Evolutionary conservation across 2,797 vertebrate species (phyloP).

Genomic region (Macropodus opercularis): DNA sequence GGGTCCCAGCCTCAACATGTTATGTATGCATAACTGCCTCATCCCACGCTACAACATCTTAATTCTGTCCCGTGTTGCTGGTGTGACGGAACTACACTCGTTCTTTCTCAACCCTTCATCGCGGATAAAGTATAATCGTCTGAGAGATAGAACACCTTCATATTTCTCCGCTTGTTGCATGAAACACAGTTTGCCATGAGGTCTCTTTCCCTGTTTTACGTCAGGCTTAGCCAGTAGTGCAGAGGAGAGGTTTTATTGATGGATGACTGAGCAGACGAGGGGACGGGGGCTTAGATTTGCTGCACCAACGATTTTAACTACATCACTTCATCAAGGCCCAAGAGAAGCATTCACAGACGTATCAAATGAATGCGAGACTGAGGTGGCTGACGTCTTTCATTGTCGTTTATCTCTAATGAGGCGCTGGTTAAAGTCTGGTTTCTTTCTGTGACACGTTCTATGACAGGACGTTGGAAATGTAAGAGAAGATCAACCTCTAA

Average conservation of each 20-base stretch:
- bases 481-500: background rate
- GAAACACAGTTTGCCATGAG: background rate
- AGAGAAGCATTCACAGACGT: constrained; percentile 29
- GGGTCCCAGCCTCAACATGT: constrained; percentile 88
- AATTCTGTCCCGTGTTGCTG: constrained; percentile 79
- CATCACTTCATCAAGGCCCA: constrained; percentile 47
- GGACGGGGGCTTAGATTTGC: constrained; percentile 41
- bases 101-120: constrained; percentile 65
- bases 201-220: constrained; percentile 3
- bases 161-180: constrained; percentile 32
- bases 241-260: constrained; percentile 52
- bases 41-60: constrained; percentile 81
- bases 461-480: constrained; percentile 13
- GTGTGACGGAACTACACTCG: constrained; percentile 72
- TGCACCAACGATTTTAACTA: constrained; percentile 43
- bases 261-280: constrained; percentile 50
- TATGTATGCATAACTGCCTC: constrained; percentile 87
- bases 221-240: constrained; percentile 16
- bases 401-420: constrained; percentile 2
- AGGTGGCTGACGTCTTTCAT: background rate
- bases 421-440: background rate
- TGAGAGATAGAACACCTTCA: constrained; percentile 49
- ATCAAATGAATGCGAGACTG: constrained; percentile 31
- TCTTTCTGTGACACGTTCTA: background rate
- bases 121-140: constrained; percentile 62